phyloP scores from a whole-genome alignment of 2,888 invertebrate species.

The Mylabris sibirica region DNA sequence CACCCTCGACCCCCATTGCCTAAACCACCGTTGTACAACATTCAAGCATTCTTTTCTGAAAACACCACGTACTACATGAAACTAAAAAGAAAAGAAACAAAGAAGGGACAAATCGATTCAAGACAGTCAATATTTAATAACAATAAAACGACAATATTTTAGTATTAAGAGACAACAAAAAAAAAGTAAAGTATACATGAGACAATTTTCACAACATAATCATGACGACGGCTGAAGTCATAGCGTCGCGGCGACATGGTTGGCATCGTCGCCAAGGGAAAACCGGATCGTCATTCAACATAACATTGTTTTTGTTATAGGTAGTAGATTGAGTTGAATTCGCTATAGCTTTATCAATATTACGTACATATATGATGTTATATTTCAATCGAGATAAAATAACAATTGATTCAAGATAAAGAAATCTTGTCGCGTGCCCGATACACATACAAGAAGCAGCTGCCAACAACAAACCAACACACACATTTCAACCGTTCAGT shows the following conservation, averaged over 20 bases:
- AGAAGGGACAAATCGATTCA: background rate
- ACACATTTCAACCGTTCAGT: slow-evolving; percentile 51
- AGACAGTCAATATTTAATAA: background rate
- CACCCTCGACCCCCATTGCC: slow-evolving; percentile 46
- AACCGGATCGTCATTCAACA: slow-evolving; percentile 11
- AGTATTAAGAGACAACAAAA: background rate
- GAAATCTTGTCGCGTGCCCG: slow-evolving; percentile 60
- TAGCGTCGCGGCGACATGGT: slow-evolving; percentile 22
- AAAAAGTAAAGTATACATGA: too few relatives aligned
- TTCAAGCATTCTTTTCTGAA: background rate
- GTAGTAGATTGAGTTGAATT: slow-evolving; percentile 11
- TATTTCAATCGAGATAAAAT: slow-evolving; percentile 55
- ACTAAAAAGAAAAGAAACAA: background rate
- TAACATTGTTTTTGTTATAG: background rate
- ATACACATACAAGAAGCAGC: slow-evolving; percentile 43
- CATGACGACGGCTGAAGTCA: slow-evolving; percentile 10
- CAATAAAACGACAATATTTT: background rate
- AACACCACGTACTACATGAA: background rate
- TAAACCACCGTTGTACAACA: slow-evolving; percentile 36
- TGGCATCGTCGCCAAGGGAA: slow-evolving; percentile 7
- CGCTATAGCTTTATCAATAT: slow-evolving; percentile 13
- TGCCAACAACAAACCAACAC: slow-evolving; percentile 47
- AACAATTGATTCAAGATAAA: slow-evolving; percentile 61
- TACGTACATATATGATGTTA: background rate
- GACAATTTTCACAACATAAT: background rate